phyloP scores from a whole-genome alignment of 2,797 vertebrate species.

The Austrolebias charrua region DNA sequence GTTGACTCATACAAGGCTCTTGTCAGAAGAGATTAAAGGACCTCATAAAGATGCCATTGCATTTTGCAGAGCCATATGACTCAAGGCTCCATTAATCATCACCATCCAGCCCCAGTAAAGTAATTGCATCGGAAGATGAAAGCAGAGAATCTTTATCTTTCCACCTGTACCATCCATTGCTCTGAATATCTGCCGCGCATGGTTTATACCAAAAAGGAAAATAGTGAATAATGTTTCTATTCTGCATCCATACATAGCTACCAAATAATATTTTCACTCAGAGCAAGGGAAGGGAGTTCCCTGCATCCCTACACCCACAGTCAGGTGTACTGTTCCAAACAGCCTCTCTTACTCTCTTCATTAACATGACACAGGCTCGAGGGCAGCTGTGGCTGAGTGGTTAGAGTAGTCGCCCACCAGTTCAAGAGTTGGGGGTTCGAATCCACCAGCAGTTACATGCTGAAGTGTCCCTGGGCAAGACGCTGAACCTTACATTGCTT shows the following conservation, averaged over 20 bases:
- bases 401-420: too few species aligned
- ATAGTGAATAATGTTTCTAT: conserved; percentile 13
- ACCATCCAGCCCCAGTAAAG: conserved; percentile 50
- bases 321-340: conserved; percentile 38
- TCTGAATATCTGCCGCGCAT: conserved; percentile 44
- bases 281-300: not conserved
- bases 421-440: too few species aligned
- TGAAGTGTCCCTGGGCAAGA: too few species aligned
- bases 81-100: conserved; percentile 64
- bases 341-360: conserved; percentile 47
- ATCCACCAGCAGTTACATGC: too few species aligned
- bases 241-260: not conserved
- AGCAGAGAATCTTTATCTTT: conserved; percentile 57
- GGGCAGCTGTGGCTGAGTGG: too few species aligned
- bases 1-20: conserved; percentile 60
- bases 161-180: conserved; percentile 54
- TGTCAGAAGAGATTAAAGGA: conserved; percentile 74
- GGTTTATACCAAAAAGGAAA: conserved; percentile 58
- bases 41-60: conserved; percentile 70
- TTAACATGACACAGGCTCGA: conserved; percentile 61
- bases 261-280: not conserved
- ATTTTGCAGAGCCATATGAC: conserved; percentile 58
- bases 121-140: conserved; percentile 69
- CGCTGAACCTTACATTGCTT: too few species aligned
- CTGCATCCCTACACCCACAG: not conserved